Evolutionary conservation across 2,113 vertebrate species (phyloP).

Genomic region (Brachypodius melanocephalos): DNA sequence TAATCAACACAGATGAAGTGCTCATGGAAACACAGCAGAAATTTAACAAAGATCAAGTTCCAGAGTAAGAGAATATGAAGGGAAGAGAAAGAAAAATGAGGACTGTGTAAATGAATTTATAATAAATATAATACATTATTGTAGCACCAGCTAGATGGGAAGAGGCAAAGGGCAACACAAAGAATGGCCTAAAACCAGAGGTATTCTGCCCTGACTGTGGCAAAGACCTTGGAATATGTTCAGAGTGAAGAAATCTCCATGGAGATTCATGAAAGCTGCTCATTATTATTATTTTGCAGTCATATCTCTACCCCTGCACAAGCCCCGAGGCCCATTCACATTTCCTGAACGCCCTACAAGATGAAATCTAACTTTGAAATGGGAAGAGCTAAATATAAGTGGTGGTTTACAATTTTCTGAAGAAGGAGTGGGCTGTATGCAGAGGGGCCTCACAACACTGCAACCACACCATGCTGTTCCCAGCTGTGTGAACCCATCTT

Average conservation of each 20-base stretch:
- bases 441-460: background rate
- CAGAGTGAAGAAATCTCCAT: background rate
- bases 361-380: background rate
- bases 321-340: background rate
- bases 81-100: background rate
- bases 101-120: background rate
- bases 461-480: rapidly evolving
- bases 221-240: conserved; percentile 11
- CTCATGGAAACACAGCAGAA: background rate
- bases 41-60: background rate
- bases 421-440: background rate
- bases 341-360: background rate
- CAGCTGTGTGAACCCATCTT: background rate
- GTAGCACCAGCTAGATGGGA: background rate
- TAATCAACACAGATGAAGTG: background rate
- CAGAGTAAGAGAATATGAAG: background rate
- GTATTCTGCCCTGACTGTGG: background rate
- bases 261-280: background rate
- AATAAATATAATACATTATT: background rate
- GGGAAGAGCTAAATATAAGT: background rate
- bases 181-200: background rate
- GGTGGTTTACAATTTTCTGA: background rate
- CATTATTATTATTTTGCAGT: background rate
- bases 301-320: background rate
- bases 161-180: background rate